Percentiles rank a stretch among this genome's conserved stretches.
These are phyloP conservation scores for Chaitophorus viminalis DNA, from an alignment of 2,888 invertebrate species.

Conservation along the genomic window DNA sequence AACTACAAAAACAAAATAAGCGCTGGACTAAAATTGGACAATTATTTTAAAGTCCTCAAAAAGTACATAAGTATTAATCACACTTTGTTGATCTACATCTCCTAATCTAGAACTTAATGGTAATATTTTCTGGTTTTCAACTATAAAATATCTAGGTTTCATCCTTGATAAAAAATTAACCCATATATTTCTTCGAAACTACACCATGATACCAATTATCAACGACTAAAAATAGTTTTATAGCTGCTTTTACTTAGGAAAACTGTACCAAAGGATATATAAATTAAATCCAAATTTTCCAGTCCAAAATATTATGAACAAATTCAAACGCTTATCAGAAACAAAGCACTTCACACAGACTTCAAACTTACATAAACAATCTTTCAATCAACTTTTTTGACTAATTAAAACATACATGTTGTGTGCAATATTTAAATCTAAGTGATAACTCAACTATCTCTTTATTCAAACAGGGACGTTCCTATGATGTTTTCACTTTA, in stretches of 20 bases:
- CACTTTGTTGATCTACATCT: not conserved
- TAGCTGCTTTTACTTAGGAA: not conserved
- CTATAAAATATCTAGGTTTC: not conserved
- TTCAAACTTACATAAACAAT: not conserved
- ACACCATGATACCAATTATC: not conserved
- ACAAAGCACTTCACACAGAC: not conserved
- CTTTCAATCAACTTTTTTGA: no score
- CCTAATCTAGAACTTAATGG: not conserved
- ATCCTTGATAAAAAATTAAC: not conserved
- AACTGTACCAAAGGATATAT: not conserved
- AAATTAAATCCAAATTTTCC: not conserved
- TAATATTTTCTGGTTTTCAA: not conserved
- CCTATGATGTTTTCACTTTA: no score
- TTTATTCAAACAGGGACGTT: no score
- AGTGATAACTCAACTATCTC: no score
- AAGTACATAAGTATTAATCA: not conserved
- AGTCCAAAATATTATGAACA: conserved; percentile 2
- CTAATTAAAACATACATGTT: no score
- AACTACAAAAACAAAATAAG: not conserved
- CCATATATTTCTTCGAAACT: not conserved
- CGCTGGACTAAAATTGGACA: conserved; percentile 13
- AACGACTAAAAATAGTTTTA: no score
- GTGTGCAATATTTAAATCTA: no score
- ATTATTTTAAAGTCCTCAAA: not conserved
- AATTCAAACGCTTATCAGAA: not conserved